Conservation (phyloP, 2,888 invertebrate species). For the Drosophila demipolita region DNA sequence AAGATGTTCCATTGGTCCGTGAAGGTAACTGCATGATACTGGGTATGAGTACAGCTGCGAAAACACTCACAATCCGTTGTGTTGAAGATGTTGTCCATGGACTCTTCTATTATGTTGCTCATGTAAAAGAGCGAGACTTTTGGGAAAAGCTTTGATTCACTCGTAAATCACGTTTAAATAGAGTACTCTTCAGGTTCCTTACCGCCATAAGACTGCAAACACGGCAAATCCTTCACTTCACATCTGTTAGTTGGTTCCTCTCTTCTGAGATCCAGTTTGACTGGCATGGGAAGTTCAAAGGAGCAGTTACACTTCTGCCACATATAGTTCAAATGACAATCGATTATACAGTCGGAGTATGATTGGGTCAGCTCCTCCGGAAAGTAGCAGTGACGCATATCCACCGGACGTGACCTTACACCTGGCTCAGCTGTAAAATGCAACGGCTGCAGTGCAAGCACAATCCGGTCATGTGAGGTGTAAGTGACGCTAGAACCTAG, state of each 20-base stretch:
- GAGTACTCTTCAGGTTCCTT: not conserved
- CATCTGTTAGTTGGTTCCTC: not conserved
- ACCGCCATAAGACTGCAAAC: constrained; percentile 52
- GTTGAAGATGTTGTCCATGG: constrained; percentile 42
- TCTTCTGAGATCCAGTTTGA: accelerated
- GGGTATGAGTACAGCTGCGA: constrained; percentile 69
- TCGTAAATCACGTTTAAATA: accelerated
- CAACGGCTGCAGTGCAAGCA: constrained; percentile 62
- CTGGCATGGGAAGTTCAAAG: constrained; percentile 9
- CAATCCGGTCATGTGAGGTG: constrained; percentile 65
- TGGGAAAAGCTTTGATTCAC: not conserved
- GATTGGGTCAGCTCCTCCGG: constrained; percentile 36
- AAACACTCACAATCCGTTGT: constrained; percentile 69
- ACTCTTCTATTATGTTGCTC: constrained; percentile 71
- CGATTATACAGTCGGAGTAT: constrained; percentile 58
- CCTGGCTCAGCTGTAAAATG: constrained; percentile 68
- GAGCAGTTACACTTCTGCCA: constrained; percentile 60
- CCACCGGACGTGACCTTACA: constrained; percentile 51
- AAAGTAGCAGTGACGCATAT: constrained; percentile 70
- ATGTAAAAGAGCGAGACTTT: constrained; percentile 60
- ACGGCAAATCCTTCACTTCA: constrained; percentile 42
- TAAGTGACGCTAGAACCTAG: constrained; percentile 59
- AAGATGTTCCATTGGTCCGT: constrained; percentile 42
- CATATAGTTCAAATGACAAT: constrained; percentile 63
- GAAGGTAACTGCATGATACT: constrained; percentile 64